phyloP scores from a whole-genome alignment of 2,797 vertebrate species.

The Passerculus sandwichensis region DNA sequence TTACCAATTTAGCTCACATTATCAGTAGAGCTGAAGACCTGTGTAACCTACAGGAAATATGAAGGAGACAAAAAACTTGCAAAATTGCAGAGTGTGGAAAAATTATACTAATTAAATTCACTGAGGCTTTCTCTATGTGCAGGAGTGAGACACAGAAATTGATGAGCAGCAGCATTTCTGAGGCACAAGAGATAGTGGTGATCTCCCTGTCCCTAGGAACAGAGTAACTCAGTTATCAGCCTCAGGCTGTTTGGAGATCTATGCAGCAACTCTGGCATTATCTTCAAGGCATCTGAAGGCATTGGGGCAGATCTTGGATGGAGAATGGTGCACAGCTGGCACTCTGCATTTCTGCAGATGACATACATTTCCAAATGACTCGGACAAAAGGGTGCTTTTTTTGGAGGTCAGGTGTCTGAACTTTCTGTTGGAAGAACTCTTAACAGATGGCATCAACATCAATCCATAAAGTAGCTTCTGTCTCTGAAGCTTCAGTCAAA shows the following conservation, averaged over 20 bases:
- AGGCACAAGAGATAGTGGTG: background rate
- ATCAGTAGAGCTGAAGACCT: conserved; percentile 8
- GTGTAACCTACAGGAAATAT: background rate
- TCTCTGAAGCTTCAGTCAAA: background rate
- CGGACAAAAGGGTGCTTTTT: background rate
- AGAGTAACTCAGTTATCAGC: background rate
- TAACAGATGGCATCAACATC: background rate
- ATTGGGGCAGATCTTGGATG: background rate
- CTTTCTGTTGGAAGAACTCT: background rate
- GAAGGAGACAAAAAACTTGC: background rate
- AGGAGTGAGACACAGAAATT: background rate
- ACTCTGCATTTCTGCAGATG: background rate
- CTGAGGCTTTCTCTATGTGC: background rate
- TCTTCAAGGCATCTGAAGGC: background rate
- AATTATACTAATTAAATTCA: background rate
- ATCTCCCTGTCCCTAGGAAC: background rate
- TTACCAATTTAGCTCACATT: conserved; percentile 5
- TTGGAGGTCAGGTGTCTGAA: background rate
- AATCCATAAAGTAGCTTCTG: background rate
- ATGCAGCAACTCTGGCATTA: background rate
- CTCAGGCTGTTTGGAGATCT: background rate
- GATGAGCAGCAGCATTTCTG: background rate
- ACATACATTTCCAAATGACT: background rate
- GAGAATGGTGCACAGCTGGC: background rate
- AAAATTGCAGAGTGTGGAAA: background rate